Percentiles rank a stretch among this genome's conserved stretches.
These are phyloP conservation scores for Oxyscelio sp. DNA, from an alignment of 2,888 invertebrate species.

Conservation along the genomic window DNA sequence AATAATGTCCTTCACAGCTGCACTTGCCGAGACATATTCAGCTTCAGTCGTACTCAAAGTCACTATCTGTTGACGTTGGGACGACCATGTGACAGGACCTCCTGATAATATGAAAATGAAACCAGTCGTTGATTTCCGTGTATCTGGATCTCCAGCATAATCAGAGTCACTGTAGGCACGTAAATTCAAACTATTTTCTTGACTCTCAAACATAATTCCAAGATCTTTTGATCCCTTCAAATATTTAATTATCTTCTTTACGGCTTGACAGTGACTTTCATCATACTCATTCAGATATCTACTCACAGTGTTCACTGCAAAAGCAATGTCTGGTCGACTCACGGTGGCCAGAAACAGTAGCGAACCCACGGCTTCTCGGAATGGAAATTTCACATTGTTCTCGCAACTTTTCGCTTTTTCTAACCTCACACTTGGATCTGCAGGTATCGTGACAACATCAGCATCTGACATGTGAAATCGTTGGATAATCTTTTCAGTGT, in stretches of 20 bases:
- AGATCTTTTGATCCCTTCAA: slow-evolving; percentile 44
- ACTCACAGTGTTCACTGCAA: slow-evolving; percentile 60
- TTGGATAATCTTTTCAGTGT: slow-evolving; percentile 58
- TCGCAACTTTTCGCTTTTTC: too few relatives aligned
- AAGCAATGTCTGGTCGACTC: slow-evolving; percentile 69
- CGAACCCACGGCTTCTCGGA: slow-evolving; percentile 60
- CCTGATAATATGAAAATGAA: slow-evolving; percentile 51
- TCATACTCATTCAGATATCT: slow-evolving; percentile 50
- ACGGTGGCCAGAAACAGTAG: slow-evolving; percentile 62
- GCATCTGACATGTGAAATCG: slow-evolving; percentile 59
- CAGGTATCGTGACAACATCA: slow-evolving; percentile 21
- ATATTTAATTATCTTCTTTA: slow-evolving; percentile 68
- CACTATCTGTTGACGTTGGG: slow-evolving; percentile 44
- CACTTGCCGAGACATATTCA: slow-evolving; percentile 50
- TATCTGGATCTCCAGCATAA: slow-evolving; percentile 67
- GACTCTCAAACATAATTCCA: slow-evolving; percentile 50
- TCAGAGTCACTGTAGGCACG: slow-evolving; percentile 66
- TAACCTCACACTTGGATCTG: too few relatives aligned
- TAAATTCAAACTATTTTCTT: slow-evolving; percentile 26
- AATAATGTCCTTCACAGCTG: slow-evolving; percentile 38
- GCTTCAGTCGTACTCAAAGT: slow-evolving; percentile 55
- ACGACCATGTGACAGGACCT: slow-evolving; percentile 53
- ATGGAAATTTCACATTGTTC: too few relatives aligned
- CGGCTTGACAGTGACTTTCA: slow-evolving; percentile 65
- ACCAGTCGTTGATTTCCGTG: slow-evolving; percentile 72